These are phyloP conservation scores for Cephalophus harveyi DNA, from an alignment of 2,113 vertebrate genomes.

Conservation along the genomic window DNA sequence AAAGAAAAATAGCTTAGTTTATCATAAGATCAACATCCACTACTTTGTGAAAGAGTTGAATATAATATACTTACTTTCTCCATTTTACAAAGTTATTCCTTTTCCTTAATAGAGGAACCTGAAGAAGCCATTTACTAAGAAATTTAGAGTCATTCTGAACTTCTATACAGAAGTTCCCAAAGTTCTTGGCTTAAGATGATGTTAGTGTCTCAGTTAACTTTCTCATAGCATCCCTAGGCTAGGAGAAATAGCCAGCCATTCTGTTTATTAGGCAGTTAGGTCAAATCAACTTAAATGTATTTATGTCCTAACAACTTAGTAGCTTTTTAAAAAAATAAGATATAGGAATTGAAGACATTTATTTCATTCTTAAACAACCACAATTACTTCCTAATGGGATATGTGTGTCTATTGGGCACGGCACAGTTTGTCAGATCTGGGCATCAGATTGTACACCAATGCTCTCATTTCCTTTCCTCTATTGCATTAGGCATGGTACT, in stretches of 20 bases:
- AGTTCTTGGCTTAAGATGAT: neutral
- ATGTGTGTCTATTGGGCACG: neutral
- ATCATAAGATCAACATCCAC: neutral
- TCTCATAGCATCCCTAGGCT: neutral
- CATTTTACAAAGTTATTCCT: neutral
- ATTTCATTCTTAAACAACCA: slow-evolving; percentile 34
- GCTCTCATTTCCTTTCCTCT: neutral
- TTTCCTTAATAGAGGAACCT: neutral
- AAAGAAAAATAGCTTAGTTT: neutral
- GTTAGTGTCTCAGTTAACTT: neutral
- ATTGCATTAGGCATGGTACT: neutral
- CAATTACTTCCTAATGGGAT: neutral
- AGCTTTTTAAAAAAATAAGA: neutral
- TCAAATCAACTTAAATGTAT: neutral
- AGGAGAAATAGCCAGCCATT: neutral
- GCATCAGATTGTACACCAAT: neutral
- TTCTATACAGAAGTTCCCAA: neutral
- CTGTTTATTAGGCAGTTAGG: neutral
- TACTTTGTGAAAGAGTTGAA: neutral
- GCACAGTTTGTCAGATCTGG: neutral
- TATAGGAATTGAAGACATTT: neutral
- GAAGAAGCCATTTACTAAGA: neutral
- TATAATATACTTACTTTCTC: neutral
- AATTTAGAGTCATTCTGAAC: neutral
- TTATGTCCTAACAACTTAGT: slow-evolving; percentile 3